Percentiles rank a stretch among this genome's conserved stretches.
Conservation (phyloP, 2,113 vertebrate species). For the Condylura cristata region DNA sequence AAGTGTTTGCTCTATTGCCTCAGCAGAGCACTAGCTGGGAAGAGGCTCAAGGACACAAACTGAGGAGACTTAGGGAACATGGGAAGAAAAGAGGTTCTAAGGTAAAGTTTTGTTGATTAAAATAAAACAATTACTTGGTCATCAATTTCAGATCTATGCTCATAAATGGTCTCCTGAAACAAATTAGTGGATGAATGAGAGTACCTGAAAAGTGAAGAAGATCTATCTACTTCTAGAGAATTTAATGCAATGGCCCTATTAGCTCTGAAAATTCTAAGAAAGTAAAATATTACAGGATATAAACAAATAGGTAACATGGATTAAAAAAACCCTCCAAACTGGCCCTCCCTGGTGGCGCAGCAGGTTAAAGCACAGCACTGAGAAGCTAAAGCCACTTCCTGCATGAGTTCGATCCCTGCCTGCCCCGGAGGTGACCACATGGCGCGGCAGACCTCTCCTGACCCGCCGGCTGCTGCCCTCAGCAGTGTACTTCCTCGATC, state of each 20-base stretch:
- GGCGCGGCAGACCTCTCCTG: too few species aligned
- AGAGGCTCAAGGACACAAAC: background rate
- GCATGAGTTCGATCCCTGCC: too few species aligned
- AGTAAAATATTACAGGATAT: background rate
- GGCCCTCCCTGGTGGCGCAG: too few species aligned
- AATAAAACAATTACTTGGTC: background rate
- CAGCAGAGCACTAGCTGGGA: background rate
- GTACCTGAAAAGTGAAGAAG: background rate
- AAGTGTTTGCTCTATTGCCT: background rate
- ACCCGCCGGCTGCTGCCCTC: too few species aligned
- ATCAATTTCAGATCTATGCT: background rate
- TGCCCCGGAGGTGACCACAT: too few species aligned
- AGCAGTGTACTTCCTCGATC: too few species aligned
- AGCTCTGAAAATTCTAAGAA: constrained; percentile 18
- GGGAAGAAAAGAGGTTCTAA: background rate
- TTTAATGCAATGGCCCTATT: background rate
- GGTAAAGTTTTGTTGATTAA: background rate
- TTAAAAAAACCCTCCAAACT: constrained; percentile 4
- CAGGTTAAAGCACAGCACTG: too few species aligned
- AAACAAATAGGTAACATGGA: constrained; percentile 14
- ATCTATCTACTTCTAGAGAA: background rate
- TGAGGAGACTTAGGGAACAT: background rate
- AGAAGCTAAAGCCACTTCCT: too few species aligned
- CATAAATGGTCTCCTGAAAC: constrained; percentile 17
- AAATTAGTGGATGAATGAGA: background rate